These are phyloP conservation scores for Ormyrus rosae DNA, from an alignment of 2,888 invertebrate genomes.

Conservation along the genomic window DNA sequence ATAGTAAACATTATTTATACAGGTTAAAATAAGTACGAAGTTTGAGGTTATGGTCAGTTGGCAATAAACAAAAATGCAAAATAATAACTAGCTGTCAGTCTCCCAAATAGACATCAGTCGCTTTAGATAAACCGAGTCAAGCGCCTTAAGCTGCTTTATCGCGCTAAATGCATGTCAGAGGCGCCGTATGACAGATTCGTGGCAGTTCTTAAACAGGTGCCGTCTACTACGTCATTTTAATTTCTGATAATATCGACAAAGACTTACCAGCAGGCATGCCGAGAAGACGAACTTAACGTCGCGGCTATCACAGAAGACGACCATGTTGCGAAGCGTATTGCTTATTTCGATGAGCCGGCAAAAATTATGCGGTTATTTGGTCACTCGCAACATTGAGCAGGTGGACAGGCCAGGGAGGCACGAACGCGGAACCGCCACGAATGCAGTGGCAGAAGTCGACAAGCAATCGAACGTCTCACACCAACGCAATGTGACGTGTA, in stretches of 20 bases:
- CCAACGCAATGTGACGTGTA: too few relatives aligned
- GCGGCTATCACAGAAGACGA: slow-evolving; percentile 40
- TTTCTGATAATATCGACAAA: not conserved
- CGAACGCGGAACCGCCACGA: slow-evolving; percentile 44
- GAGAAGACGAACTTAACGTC: slow-evolving; percentile 2
- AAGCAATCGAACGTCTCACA: not conserved
- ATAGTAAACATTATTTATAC: too few relatives aligned
- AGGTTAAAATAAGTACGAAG: slow-evolving; percentile 21
- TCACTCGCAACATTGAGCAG: slow-evolving; percentile 28
- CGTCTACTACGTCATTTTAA: not conserved
- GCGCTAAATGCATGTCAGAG: not conserved
- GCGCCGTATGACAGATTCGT: slow-evolving; percentile 6
- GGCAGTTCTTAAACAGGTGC: not conserved
- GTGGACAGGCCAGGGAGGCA: slow-evolving; percentile 10
- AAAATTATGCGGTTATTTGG: not conserved
- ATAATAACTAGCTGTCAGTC: not conserved
- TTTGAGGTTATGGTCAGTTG: slow-evolving; percentile 28
- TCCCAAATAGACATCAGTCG: too few relatives aligned
- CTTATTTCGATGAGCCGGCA: slow-evolving; percentile 1
- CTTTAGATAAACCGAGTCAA: too few relatives aligned
- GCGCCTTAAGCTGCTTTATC: too few relatives aligned
- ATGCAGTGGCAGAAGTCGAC: slow-evolving; percentile 32
- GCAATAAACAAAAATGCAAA: slow-evolving; percentile 27
- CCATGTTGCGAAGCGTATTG: slow-evolving; percentile 15
- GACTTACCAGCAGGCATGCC: slow-evolving; percentile 40